A percentile compares a stretch with the other conserved stretches of the same genome.
phyloP scores from a whole-genome alignment of 2,113 vertebrate species.

The Apodemus speciosus region DNA sequence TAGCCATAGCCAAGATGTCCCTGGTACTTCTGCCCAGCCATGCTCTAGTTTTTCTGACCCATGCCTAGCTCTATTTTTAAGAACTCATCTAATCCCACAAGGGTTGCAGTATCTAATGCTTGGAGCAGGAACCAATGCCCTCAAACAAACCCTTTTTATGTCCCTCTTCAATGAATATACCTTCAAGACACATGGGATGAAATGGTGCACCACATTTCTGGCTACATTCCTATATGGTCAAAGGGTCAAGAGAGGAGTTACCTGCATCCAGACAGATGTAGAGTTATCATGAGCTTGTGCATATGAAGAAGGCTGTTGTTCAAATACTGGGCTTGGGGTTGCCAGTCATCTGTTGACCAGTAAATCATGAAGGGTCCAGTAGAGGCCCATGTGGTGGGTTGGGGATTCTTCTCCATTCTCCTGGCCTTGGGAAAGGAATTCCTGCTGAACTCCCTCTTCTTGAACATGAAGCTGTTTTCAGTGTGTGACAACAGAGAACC shows the following conservation, averaged over 20 bases:
- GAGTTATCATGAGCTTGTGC: neutral
- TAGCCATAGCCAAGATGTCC: neutral
- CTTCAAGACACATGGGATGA: neutral
- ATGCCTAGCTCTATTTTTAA: neutral
- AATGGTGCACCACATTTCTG: neutral
- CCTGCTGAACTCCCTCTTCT: neutral
- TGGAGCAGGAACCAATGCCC: neutral
- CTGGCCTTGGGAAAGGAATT: neutral
- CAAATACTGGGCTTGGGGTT: neutral
- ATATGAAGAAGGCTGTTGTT: neutral
- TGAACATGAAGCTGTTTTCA: slow-evolving; percentile 19
- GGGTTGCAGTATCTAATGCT: neutral
- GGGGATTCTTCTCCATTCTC: neutral
- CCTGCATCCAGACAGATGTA: neutral
- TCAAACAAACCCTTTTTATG: neutral
- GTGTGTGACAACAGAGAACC: neutral
- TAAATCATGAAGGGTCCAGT: neutral
- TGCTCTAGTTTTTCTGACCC: neutral
- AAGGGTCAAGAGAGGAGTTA: slow-evolving; percentile 3
- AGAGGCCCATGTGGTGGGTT: neutral
- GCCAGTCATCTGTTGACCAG: neutral
- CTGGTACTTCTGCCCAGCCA: neutral
- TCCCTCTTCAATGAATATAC: neutral
- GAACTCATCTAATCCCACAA: neutral
- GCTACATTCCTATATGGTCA: neutral